Conservation (phyloP, 2,888 invertebrate genomes). For the Craniophora ligustri region DNA sequence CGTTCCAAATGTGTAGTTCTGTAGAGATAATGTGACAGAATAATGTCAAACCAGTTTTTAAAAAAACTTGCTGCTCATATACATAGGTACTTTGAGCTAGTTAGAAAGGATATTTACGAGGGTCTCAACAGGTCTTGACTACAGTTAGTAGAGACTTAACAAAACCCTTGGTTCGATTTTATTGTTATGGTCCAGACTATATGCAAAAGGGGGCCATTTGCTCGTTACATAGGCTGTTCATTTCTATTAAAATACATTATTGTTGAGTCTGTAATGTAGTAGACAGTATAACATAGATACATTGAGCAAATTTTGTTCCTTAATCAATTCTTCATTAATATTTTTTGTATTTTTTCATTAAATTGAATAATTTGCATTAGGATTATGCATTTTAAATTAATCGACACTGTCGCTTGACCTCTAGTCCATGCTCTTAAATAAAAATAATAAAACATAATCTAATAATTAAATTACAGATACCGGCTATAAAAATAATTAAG, state of each 20-base stretch:
- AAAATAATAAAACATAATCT: too few species aligned
- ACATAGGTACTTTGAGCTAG: too few species aligned
- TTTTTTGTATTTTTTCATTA: too few species aligned
- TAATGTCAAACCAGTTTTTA: conserved; percentile 9
- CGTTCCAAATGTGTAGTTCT: conserved; percentile 22
- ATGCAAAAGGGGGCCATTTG: conserved; percentile 3
- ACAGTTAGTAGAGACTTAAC: too few species aligned
- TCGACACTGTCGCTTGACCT: background rate
- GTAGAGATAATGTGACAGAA: conserved; percentile 11
- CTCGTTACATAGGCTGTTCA: background rate
- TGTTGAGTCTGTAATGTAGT: background rate
- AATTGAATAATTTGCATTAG: background rate
- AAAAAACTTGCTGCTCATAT: too few species aligned
- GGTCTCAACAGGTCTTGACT: conserved; percentile 1
- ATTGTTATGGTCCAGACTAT: conserved; percentile 25
- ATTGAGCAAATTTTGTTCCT: too few species aligned
- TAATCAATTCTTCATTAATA: too few species aligned
- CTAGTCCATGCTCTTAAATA: background rate
- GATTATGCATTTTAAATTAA: background rate
- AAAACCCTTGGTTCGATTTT: conserved; percentile 15
- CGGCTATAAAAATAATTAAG: background rate
- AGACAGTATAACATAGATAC: too few species aligned
- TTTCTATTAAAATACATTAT: background rate
- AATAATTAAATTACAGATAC: background rate
- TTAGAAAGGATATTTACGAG: conserved; percentile 13